Conservation (phyloP, 2,888 invertebrate genomes). For the Syrista parreyssii region DNA sequence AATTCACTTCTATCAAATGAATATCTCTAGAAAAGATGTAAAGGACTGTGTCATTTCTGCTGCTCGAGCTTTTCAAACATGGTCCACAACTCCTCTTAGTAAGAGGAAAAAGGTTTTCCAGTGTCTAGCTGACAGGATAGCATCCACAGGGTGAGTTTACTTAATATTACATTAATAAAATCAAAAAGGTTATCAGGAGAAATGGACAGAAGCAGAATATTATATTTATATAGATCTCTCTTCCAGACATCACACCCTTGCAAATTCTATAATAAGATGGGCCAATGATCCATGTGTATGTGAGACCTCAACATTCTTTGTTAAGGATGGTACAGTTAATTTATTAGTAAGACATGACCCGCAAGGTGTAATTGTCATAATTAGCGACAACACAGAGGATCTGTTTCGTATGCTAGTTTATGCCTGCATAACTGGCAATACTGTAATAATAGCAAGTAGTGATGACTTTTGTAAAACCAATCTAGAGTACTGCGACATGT, state of each 20-base stretch:
- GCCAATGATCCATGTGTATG: constrained; percentile 16
- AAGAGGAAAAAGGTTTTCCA: constrained; percentile 27
- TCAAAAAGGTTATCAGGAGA: background rate
- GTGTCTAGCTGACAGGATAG: constrained; percentile 26
- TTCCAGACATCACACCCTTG: background rate
- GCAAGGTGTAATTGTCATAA: constrained; percentile 27
- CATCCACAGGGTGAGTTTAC: constrained; percentile 23
- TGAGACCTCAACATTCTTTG: constrained; percentile 26
- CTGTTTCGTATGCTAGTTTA: constrained; percentile 26
- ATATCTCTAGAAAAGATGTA: constrained; percentile 26
- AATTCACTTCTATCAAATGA: background rate
- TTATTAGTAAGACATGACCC: constrained; percentile 30
- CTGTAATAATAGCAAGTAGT: constrained; percentile 23
- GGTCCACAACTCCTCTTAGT: constrained; percentile 17
- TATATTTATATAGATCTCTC: background rate
- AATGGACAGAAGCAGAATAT: background rate
- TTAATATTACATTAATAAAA: background rate
- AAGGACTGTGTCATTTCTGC: constrained; percentile 28
- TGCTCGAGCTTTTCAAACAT: constrained; percentile 21
- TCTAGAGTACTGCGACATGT: constrained; percentile 30
- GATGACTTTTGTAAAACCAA: constrained; percentile 14
- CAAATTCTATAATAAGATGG: background rate
- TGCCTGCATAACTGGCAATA: constrained; percentile 33
- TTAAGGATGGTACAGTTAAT: constrained; percentile 29
- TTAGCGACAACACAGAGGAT: constrained; percentile 13